Base-by-base conservation (phyloP, 2,888 invertebrate species). In the Entomobrya proxima region DNA sequence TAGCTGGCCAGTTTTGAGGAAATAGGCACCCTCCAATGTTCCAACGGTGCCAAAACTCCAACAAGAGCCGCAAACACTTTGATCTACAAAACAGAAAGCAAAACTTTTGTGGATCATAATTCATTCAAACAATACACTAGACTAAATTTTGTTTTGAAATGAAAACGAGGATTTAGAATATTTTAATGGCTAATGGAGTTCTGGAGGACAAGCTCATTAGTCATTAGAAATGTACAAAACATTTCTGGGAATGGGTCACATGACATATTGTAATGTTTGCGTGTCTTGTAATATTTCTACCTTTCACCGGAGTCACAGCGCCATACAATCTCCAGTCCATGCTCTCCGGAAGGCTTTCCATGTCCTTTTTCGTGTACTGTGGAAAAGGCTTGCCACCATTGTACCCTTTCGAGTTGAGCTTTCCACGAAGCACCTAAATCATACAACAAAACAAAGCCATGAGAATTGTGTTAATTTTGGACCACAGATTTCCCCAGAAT, bases 1-100 rank as follows among this genome's bases (percentile, higher is more conserved):
- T 40, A 97, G 93, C 89, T 95, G 94, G 0, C 96, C 96, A 89
- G 95, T 95, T 91, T 96, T 95, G 47, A 97, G 92, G 92, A 96
- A 98, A 91, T 95, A 95, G 0, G 98, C 97, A 0, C 98, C 98
- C 92, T 98, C 98, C 82, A 98, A 94, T 0, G 97, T 94, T 9
- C 98, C 98, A 84, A 96, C 95, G 0, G 98, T 97, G 30, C 98
- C 98, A 93, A 98, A 98, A 87, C 97, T 97, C 98, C 98, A 98
- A 91, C 98, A 98, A 0, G 98, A 98, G 0, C 98, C 98, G 92
- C 98, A 98, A 11, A 98, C 97, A 0, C 97, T 98, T 93, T 98
- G 98, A 93, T 98, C 98, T 96, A 69, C 40, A 61, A 18, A 69
- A 6, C 72, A 32, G 30, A 81, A 91, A n/a, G 27, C 21, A 9